A percentile compares a stretch with the other conserved stretches of the same genome.
Conservation (phyloP, 2,113 vertebrate species). For the Pollachius pollachius region DNA sequence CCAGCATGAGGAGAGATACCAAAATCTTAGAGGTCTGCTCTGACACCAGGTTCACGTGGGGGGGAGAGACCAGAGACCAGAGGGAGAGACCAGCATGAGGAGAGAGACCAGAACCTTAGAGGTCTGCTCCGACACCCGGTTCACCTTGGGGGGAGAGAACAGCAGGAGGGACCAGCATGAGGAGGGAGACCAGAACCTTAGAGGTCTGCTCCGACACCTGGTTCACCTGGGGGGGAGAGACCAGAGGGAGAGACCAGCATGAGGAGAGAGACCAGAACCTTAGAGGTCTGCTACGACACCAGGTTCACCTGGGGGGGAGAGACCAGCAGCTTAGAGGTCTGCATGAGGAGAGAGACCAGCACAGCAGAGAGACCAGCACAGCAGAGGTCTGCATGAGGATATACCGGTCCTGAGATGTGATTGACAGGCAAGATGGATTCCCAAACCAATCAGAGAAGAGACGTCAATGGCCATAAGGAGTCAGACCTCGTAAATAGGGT, state of each 20-base stretch:
- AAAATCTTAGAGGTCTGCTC: conserved; percentile 71
- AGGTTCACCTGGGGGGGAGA: conserved; percentile 70
- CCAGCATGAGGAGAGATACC: conserved; percentile 82
- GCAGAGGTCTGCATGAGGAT: conserved; percentile 54
- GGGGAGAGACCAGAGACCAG: too few relatives aligned
- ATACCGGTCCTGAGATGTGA: too few relatives aligned
- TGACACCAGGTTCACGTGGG: conserved; percentile 84
- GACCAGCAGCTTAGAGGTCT: conserved; percentile 74
- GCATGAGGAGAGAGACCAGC: conserved; percentile 80
- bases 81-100: conserved; percentile 66
- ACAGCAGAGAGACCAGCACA: conserved; percentile 77
- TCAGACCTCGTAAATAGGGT: too few relatives aligned
- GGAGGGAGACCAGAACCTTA: conserved; percentile 59
- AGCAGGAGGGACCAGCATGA: conserved; percentile 81
- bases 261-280: conserved; percentile 74
- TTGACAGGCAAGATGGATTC: too few relatives aligned
- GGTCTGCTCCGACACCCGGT: conserved; percentile 97
- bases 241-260: conserved; percentile 70
- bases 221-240: conserved; percentile 82
- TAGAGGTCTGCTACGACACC: conserved; percentile 84
- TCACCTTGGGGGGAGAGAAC: conserved; percentile 77
- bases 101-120: conserved; percentile 36
- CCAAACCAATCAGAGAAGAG: too few relatives aligned
- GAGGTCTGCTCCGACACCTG: conserved; percentile 87
- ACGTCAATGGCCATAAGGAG: too few relatives aligned